Conservation (phyloP, 1,140 invertebrate species). For the Zeugodacus cucurbitae region DNA sequence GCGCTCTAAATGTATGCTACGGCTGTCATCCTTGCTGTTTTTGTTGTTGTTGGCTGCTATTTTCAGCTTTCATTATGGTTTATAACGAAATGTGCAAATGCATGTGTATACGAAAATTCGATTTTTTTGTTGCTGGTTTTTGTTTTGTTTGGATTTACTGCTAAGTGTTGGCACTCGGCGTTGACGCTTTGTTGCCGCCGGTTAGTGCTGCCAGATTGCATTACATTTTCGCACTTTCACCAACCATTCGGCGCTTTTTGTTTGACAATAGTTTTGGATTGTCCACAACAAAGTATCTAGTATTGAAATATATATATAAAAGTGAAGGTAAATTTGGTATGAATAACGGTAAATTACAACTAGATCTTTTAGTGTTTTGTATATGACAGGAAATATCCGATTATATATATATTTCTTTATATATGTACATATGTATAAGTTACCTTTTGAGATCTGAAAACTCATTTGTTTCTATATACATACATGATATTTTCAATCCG, state of each 20-base stretch:
- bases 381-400: no score
- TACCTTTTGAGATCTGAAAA: no score
- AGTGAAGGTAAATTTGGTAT: not conserved
- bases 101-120: not conserved
- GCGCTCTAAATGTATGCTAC: not conserved
- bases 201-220: constrained; percentile 10
- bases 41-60: not conserved
- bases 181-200: not conserved
- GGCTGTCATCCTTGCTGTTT: not conserved
- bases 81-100: not conserved
- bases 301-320: not conserved
- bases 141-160: not conserved
- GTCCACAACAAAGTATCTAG: not conserved
- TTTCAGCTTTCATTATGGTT: not conserved
- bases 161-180: not conserved
- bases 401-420: no score
- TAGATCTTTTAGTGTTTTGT: no score
- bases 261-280: not conserved
- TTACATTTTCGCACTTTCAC: constrained; percentile 5
- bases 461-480: no score
- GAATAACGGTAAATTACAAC: no score
- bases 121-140: not conserved
- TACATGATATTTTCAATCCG: no score
- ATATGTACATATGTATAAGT: no score
- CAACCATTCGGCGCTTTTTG: not conserved